Percentiles rank a stretch among this genome's conserved stretches.
Conservation (phyloP, 2,113 vertebrate species). For the Elachura formosa region DNA sequence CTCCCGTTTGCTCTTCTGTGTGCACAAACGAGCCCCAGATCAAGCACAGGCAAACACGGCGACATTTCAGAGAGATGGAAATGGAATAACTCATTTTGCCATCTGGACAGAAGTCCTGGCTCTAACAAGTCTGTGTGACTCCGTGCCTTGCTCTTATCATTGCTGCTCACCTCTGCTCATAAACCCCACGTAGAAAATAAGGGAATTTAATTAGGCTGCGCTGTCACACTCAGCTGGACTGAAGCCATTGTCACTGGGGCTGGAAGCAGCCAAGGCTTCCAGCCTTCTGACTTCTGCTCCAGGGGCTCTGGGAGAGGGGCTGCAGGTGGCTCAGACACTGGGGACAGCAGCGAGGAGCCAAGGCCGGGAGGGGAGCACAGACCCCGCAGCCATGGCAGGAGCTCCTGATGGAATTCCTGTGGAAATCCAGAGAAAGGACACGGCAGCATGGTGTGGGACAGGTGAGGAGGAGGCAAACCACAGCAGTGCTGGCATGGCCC, state of each 20-base stretch:
- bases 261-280: no score
- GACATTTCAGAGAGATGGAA: neutral
- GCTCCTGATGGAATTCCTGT: neutral
- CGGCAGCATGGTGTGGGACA: fast-evolving
- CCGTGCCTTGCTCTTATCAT: neutral
- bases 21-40: neutral
- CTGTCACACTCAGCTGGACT: conserved; percentile 14
- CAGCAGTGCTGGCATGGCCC: neutral
- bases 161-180: conserved; percentile 25
- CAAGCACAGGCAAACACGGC: neutral
- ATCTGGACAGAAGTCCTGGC: neutral
- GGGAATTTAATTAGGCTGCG: conserved; percentile 57
- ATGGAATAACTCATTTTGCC: neutral
- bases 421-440: neutral
- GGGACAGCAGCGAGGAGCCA: neutral
- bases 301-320: no score
- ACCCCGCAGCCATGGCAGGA: fast-evolving
- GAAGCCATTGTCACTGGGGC: conserved; percentile 6
- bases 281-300: no score
- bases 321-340: no score
- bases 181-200: conserved; percentile 41
- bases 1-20: neutral
- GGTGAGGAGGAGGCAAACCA: neutral
- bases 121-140: neutral
- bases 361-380: neutral